Conservation (phyloP, 2,797 vertebrate genomes). For the Muraenolepis orangiensis region DNA sequence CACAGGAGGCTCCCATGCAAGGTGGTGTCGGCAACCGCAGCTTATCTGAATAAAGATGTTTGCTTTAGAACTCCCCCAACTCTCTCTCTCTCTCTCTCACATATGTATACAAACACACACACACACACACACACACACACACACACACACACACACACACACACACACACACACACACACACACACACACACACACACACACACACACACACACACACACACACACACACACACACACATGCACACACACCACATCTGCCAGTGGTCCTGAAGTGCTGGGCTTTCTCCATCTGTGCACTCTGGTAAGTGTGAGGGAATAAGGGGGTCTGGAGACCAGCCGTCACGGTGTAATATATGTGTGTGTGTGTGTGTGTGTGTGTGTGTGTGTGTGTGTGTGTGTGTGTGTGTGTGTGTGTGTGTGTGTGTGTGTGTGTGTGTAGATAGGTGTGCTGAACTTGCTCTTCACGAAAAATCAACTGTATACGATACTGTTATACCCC, state of each 20-base stretch:
- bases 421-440: slow-evolving; percentile 2
- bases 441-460: not conserved
- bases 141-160: not conserved
- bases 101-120: no score
- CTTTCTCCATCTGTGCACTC: slow-evolving; percentile 48
- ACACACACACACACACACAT: not conserved
- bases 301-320: slow-evolving; percentile 6
- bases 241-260: slow-evolving; percentile 42
- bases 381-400: slow-evolving; percentile 8
- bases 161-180: not conserved
- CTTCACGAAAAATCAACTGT: not conserved
- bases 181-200: slow-evolving; percentile 23
- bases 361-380: slow-evolving; percentile 18
- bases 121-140: not conserved
- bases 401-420: not conserved
- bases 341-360: slow-evolving; percentile 19
- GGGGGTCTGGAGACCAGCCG: slow-evolving; percentile 3
- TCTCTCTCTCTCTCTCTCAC: not conserved
- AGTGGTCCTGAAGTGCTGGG: slow-evolving; percentile 38
- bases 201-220: not conserved
- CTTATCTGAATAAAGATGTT: slow-evolving; percentile 74
- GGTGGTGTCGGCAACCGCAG: slow-evolving; percentile 45
- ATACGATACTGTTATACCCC: not conserved
- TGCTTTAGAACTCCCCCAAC: slow-evolving; percentile 51
- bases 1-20: slow-evolving; percentile 40